Conservation (phyloP, 2,113 vertebrate genomes). For the Tor tambroides region DNA sequence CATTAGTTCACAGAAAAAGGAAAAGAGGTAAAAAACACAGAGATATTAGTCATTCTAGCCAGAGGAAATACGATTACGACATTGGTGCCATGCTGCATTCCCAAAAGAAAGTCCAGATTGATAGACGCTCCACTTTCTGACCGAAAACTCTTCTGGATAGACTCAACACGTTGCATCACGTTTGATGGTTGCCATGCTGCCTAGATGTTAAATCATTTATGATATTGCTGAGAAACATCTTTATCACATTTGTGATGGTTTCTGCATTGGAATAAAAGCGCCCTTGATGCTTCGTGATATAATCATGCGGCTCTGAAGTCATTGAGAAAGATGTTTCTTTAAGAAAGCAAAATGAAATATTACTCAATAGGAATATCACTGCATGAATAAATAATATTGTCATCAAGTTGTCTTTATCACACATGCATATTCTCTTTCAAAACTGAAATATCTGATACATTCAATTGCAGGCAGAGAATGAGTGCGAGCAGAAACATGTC, state of each 20-base stretch:
- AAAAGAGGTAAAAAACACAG: conserved; percentile 49
- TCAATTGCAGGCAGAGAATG: background rate
- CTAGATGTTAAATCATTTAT: conserved; percentile 48
- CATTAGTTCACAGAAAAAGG: conserved; percentile 68
- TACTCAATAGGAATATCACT: conserved; percentile 41
- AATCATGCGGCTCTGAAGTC: conserved; percentile 1
- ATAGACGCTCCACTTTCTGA: conserved; percentile 62
- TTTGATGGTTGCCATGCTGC: conserved; percentile 59
- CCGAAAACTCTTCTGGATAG: conserved; percentile 35
- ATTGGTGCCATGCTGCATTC: conserved; percentile 67
- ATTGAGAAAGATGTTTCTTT: background rate
- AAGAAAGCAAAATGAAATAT: conserved; percentile 50
- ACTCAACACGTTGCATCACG: conserved; percentile 16
- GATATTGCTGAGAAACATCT: background rate
- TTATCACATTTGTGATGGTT: conserved; percentile 8
- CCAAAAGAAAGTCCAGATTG: conserved; percentile 62
- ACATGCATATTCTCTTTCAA: background rate
- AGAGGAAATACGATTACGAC: conserved; percentile 71
- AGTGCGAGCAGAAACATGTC: background rate
- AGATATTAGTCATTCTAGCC: conserved; percentile 73
- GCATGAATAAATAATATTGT: conserved; percentile 23
- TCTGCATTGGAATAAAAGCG: background rate
- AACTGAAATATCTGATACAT: background rate
- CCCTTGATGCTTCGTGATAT: conserved; percentile 2
- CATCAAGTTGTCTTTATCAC: conserved; percentile 1